Evolutionary conservation across 1,140 invertebrate species (phyloP).

Genomic region (Sipha flava): DNA sequence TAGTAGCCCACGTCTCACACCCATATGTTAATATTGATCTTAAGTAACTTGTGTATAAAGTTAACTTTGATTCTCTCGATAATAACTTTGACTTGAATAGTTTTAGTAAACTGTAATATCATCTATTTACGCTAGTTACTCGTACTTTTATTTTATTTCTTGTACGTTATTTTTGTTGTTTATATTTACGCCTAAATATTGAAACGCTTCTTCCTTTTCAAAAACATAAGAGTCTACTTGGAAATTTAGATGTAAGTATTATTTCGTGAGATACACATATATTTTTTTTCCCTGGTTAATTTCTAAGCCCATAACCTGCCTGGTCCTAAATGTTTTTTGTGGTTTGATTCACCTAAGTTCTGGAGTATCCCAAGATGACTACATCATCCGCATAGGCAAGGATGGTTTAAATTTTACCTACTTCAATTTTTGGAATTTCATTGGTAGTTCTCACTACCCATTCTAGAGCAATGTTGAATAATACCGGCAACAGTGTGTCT

Average conservation of each 20-base stretch:
- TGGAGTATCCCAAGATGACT: neutral
- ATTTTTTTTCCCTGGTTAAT: slow-evolving; percentile 21
- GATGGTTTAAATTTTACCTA: neutral
- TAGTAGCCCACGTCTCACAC: neutral
- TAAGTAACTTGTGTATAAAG: neutral
- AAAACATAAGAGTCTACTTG: neutral
- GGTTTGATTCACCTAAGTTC: slow-evolving; percentile 1
- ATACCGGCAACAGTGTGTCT: neutral
- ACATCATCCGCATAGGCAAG: slow-evolving; percentile 21
- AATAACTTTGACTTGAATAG: neutral
- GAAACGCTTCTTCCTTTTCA: slow-evolving; percentile 22
- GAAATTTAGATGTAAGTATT: neutral
- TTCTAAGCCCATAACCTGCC: neutral
- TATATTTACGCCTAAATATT: slow-evolving; percentile 12
- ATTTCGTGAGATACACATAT: neutral
- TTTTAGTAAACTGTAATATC: neutral
- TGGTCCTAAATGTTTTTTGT: neutral
- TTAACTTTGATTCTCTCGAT: neutral
- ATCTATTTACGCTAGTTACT: neutral
- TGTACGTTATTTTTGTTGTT: slow-evolving; percentile 3
- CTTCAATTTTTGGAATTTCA: neutral
- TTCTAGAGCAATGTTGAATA: neutral
- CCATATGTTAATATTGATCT: neutral
- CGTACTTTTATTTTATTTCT: slow-evolving; percentile 12
- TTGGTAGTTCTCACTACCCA: neutral